Base-by-base conservation (phyloP, 1,140 invertebrate genomes). In the Vanessa tameamea region DNA sequence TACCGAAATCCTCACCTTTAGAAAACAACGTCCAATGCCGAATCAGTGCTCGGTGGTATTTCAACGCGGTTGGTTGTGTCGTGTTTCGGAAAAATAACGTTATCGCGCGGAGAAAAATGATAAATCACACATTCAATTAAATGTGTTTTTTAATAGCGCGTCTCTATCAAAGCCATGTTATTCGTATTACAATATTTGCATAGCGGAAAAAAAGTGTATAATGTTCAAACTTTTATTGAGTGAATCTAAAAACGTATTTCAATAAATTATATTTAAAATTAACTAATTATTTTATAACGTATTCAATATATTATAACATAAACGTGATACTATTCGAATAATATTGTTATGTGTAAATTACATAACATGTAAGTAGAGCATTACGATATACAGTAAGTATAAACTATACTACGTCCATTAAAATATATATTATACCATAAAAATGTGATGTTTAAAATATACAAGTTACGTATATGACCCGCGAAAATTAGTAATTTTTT, bases 1-100 rank as follows among this genome's bases (percentile, higher is more conserved):
- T 61, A 50, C 71, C 85, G 89, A 87, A 84, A 81, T 86, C 83
- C 90, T 92, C 88, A 91, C 90, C 90, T 91, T 91, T 91, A 78
- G 82, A 89, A 85, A 85, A 84, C 81, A 82, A 74, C 84, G 82
- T 82, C 88, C 87, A 89, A 89, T 87, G 78, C 83, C 82, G 89
- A 88, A 86, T 87, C 90, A 92, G 90, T 92, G 85, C 78, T 80
- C 75, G 83, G 69, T 86, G 70, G 84, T 71, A 72, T 71, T 67
- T 80, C 79, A 75, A 59, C 66, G 84, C 72, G 79, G 51, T 67
- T 51, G 80, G 87, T 73, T 75, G 86, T 79, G 66, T 57, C n/a
- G 14, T 55, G 69, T 23, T 47, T 57, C 55, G 26, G 59, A 65
- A 57, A 50, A 55, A 72, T 50, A 65, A 51, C 80, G 81, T 76